Conservation (phyloP, 2,888 invertebrate species). For the Acholoe squamosa region DNA sequence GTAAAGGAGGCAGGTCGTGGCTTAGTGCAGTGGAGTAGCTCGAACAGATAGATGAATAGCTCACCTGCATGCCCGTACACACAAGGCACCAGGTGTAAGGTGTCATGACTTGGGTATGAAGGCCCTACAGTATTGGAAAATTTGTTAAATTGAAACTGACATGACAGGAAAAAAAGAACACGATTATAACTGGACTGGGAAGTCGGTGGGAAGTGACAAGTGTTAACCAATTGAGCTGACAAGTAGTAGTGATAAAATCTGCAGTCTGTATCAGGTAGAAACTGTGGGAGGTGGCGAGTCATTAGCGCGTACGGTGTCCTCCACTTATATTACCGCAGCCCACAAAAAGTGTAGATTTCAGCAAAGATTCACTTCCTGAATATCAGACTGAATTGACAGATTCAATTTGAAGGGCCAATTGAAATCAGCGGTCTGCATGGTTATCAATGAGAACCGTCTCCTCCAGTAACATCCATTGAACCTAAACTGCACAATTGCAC, state of each 20-base stretch:
- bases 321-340: not conserved
- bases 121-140: not conserved
- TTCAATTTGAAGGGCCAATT: not conserved
- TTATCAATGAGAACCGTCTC: not conserved
- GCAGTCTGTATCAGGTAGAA: not conserved
- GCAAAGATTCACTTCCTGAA: not conserved
- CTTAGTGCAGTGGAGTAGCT: not conserved
- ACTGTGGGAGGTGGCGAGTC: not conserved
- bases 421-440: not conserved
- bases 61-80: not conserved
- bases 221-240: conserved; percentile 57
- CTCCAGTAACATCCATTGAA: not conserved
- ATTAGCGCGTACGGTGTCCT: conserved; percentile 14
- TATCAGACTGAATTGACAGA: not conserved
- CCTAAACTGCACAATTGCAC: too few relatives aligned
- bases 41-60: not conserved
- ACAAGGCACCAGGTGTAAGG: not conserved
- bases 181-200: not conserved
- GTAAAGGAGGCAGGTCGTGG: not conserved
- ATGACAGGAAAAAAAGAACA: conserved; percentile 5
- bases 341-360: conserved; percentile 10
- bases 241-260: conserved; percentile 34
- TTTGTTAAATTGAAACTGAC: conserved; percentile 54
- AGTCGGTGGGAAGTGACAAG: conserved; percentile 40
- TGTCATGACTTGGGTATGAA: not conserved